Base-by-base conservation (phyloP, 2,888 invertebrate species). In the Tenodera sinensis region DNA sequence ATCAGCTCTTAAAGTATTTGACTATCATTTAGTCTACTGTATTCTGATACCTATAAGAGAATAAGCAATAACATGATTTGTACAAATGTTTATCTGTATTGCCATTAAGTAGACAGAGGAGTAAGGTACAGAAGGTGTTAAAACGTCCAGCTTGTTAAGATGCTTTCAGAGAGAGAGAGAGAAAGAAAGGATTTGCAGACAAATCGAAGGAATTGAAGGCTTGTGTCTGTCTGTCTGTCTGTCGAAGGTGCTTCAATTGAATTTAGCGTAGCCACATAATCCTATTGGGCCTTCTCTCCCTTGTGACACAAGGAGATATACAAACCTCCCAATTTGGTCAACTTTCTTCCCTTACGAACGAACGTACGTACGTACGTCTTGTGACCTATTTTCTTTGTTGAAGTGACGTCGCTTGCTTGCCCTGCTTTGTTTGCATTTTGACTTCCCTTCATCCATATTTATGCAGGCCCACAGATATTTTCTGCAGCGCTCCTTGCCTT, bases 361-460 rank as follows among this genome's bases (percentile, higher is more conserved):
- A 54, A 20, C 20, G 14, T 20, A 71, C 54, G 54, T 2, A 54
- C 3, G 30, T 15, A 20, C 20, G 14, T 20, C 54, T 71, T 71
- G 12, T 42, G 54, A 71, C 25, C 20, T 34, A 34, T 54, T 54
- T 20, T 54, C 54, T 54, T 54, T 54, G 15, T 54, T 54, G 54
- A 54, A 54, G 54, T 54, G 54, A 14, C 54, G 4, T 54, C 54
- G 54, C 20, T 6, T 25, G 54, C 25, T 0, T 20, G 54, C 6
- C 20, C 20, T 14, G 54, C 25, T 71, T 71, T 71, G 54, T 71
- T 71, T 71, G 54, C 20, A 71, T 71, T 71, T 71, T 71, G 6
- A 42, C 87, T 30, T 87, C 81, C 25, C 81, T 81, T 87, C 87
- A 87, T 87, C 87, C 87, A 87, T 87, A 87, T 87, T 87, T 82